These are phyloP conservation scores for Aphrocallistes beatrix DNA, from an alignment of 37 sponge, comb jelly and placozoan genomes.

Conservation along the genomic window DNA sequence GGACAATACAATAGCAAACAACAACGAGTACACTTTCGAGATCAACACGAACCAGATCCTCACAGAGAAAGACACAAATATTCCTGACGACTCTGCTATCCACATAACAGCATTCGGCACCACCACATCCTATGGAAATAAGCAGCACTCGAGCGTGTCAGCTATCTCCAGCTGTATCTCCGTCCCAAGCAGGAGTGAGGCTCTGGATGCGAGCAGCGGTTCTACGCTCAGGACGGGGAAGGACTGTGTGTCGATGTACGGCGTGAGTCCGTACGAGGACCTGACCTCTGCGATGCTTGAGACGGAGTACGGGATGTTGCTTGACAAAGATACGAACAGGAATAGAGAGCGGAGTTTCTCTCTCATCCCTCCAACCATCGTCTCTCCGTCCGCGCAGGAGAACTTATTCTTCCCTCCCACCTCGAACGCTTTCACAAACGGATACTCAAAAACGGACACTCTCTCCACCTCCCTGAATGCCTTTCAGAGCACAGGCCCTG, in stretches of 20 bases:
- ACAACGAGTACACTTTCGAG: background rate
- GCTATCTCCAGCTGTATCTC: background rate
- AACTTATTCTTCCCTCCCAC: no score
- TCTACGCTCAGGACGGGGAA: background rate
- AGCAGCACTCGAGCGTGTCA: background rate
- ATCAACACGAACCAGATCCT: background rate
- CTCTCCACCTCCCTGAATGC: background rate
- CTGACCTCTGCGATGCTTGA: conserved; percentile 4
- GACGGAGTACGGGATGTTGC: background rate
- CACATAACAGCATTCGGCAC: background rate
- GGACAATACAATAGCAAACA: background rate
- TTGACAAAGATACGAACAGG: background rate
- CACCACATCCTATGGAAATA: background rate
- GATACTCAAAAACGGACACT: background rate
- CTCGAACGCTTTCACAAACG: background rate
- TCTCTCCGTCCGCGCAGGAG: background rate
- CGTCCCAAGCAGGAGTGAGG: background rate
- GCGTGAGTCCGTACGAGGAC: background rate
- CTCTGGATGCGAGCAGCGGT: background rate
- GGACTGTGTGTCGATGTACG: no score
- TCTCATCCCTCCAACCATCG: background rate
- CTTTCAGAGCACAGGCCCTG: background rate
- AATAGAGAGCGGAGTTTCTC: background rate
- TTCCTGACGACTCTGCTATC: background rate
- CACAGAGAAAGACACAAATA: background rate